These are phyloP conservation scores for Dicerorhinus sumatrensis DNA, from an alignment of 2,113 vertebrate genomes.

Conservation along the genomic window DNA sequence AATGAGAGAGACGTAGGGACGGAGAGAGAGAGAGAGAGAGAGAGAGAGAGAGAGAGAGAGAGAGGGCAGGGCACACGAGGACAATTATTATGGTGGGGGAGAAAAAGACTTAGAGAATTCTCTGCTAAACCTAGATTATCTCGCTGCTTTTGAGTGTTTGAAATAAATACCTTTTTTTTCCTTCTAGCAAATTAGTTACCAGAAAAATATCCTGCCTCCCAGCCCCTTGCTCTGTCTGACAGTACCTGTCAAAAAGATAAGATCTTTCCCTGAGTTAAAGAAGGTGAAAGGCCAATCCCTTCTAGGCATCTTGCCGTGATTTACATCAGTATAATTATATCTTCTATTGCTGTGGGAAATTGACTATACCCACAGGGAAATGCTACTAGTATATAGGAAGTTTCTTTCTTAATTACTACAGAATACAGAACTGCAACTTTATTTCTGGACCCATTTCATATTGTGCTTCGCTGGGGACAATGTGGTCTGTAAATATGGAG, in stretches of 20 bases:
- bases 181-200: slow-evolving; percentile 84
- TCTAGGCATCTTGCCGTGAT: slow-evolving; percentile 85
- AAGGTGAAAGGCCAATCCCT: slow-evolving; percentile 87
- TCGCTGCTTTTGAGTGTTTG: slow-evolving; percentile 16
- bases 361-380: slow-evolving; percentile 83
- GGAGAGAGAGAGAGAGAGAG: neutral
- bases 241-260: slow-evolving; percentile 88
- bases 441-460: slow-evolving; percentile 51
- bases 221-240: slow-evolving; percentile 79
- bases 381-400: slow-evolving; percentile 63
- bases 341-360: slow-evolving; percentile 87
- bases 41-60: neutral
- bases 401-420: slow-evolving; percentile 80
- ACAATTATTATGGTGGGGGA: neutral
- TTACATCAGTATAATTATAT: slow-evolving; percentile 91
- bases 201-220: slow-evolving; percentile 82
- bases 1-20: neutral
- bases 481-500: neutral
- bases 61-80: neutral
- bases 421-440: slow-evolving; percentile 51
- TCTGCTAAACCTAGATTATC: slow-evolving; percentile 48
- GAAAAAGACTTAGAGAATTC: neutral
- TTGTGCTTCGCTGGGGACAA: neutral
- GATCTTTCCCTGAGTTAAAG: slow-evolving; percentile 87
- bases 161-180: slow-evolving; percentile 73